A percentile compares a stretch with the other conserved stretches of the same genome.
Evolutionary conservation across 2,113 vertebrate species (phyloP).

Genomic region (Phoxinus phoxinus): DNA sequence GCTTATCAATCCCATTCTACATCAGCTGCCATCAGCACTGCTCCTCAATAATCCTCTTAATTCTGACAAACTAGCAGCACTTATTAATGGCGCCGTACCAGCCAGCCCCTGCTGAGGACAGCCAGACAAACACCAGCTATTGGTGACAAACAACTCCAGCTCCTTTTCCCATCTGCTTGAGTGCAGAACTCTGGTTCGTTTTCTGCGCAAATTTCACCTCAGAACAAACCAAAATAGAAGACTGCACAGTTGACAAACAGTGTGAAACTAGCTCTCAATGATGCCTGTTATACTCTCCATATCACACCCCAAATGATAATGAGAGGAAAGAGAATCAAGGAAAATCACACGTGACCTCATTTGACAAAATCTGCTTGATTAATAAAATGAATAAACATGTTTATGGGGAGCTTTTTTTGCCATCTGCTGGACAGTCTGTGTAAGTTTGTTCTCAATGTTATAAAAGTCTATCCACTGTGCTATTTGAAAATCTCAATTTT

Average conservation of each 20-base stretch:
- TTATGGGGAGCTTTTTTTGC: slow-evolving; percentile 56
- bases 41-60: slow-evolving; percentile 69
- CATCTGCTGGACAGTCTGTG: slow-evolving; percentile 64
- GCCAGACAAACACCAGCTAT: slow-evolving; percentile 22
- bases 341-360: background rate
- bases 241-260: background rate
- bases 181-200: background rate
- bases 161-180: slow-evolving; percentile 4
- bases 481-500: no score
- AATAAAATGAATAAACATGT: background rate
- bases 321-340: background rate
- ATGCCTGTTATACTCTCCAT: background rate
- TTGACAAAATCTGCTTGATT: slow-evolving; percentile 3
- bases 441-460: background rate
- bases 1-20: slow-evolving; percentile 35
- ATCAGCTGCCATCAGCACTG: slow-evolving; percentile 38
- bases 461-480: background rate
- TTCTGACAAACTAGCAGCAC: slow-evolving; percentile 47
- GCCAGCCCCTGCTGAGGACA: slow-evolving; percentile 43
- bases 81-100: slow-evolving; percentile 23
- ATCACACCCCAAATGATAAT: background rate
- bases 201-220: background rate
- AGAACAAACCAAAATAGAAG: background rate
- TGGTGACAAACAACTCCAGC: slow-evolving; percentile 1
- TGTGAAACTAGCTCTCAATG: background rate